Evolutionary conservation across 2,797 vertebrate species (phyloP).

Genomic region (Myotis findleyi): DNA sequence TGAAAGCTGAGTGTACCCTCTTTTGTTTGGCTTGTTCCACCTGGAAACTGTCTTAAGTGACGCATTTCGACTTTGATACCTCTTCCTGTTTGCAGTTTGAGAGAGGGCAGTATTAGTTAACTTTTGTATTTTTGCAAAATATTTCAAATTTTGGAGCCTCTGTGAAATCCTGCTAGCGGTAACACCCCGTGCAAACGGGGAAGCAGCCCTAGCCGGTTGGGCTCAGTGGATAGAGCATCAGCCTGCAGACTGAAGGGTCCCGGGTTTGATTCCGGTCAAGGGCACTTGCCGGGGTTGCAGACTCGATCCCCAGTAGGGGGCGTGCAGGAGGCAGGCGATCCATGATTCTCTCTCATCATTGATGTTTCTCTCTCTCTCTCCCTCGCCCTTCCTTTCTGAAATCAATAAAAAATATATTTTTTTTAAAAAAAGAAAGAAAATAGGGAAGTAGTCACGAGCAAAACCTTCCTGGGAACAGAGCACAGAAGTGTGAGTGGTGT

Average conservation of each 20-base stretch:
- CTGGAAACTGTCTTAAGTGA: neutral
- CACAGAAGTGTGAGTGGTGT: neutral
- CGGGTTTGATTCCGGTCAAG: no score
- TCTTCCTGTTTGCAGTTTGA: neutral
- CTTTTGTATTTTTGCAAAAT: neutral
- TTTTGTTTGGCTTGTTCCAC: neutral
- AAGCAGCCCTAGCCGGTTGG: neutral
- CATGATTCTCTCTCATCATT: no score
- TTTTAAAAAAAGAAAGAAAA: no score
- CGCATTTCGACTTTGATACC: neutral
- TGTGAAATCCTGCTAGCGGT: neutral
- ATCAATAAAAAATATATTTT: no score
- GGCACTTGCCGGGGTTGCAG: no score
- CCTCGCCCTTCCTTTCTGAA: no score
- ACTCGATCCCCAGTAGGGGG: no score
- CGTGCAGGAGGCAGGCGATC: no score
- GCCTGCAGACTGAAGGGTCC: no score
- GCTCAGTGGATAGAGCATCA: no score
- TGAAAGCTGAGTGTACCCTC: neutral
- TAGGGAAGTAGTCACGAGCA: neutral
- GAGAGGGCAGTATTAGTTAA: neutral
- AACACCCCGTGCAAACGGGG: neutral
- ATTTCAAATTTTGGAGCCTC: neutral
- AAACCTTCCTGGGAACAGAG: neutral
- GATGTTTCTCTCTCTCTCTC: no score